Percentiles rank a stretch among this genome's conserved stretches.
Evolutionary conservation across 2,888 invertebrate genomes (phyloP).

Genomic region (Pyrrhosoma nymphula): DNA sequence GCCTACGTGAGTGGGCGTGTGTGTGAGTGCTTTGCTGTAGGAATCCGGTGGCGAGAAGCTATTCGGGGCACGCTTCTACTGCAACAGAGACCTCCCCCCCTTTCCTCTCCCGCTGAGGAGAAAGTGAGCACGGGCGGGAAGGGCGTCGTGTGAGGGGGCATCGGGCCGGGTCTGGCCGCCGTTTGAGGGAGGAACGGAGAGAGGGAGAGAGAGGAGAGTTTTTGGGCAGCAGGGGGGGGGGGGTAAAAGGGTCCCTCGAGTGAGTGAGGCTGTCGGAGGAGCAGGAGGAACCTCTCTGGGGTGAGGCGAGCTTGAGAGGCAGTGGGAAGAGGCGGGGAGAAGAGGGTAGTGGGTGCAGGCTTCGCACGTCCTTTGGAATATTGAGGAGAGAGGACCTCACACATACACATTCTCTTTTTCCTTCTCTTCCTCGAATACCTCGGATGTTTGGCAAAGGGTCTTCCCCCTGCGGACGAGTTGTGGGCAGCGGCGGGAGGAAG

Average conservation of each 20-base stretch:
- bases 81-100: neutral
- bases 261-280: no score
- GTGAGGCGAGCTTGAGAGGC: no score
- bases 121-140: neutral
- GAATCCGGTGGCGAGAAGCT: neutral
- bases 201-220: no score
- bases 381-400: neutral
- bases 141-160: neutral
- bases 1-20: neutral
- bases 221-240: no score
- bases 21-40: neutral
- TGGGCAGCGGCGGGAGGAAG: neutral
- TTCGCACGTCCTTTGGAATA: slow-evolving; percentile 8
- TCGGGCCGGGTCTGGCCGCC: neutral
- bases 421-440: neutral
- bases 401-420: neutral
- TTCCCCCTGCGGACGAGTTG: neutral
- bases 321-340: neutral
- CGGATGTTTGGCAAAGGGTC: slow-evolving; percentile 38
- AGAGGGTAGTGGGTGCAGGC: neutral
- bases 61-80: slow-evolving; percentile 55
- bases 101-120: neutral
- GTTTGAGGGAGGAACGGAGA: neutral
- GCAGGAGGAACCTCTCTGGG: no score
- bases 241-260: no score